Conservation (phyloP, 2,113 vertebrate genomes). For the Microtus pennsylvanicus region DNA sequence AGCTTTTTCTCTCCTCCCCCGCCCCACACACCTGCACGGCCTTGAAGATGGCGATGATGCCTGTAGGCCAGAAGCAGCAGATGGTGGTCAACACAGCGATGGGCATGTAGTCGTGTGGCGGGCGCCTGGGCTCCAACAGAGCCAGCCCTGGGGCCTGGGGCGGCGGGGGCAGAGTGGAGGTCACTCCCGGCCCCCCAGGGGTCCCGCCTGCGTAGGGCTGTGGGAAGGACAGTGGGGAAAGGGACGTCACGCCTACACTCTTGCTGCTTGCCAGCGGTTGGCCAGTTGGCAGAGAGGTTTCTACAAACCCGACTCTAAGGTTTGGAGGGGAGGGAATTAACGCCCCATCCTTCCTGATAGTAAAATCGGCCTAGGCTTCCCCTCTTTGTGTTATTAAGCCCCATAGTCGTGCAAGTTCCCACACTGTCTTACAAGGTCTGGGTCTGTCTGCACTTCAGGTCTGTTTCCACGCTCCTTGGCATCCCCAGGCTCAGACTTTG, state of each 20-base stretch:
- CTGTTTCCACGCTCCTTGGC: neutral
- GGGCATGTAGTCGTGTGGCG: slow-evolving; percentile 96
- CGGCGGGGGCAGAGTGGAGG: slow-evolving; percentile 89
- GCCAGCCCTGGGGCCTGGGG: slow-evolving; percentile 92
- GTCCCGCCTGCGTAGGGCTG: slow-evolving; percentile 81
- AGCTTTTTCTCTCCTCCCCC: too few species aligned
- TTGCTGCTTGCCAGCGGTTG: neutral
- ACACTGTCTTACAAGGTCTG: neutral
- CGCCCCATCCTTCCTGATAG: neutral
- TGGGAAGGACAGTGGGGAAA: neutral
- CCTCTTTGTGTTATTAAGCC: too few species aligned
- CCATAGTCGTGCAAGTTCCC: neutral
- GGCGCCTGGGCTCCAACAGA: slow-evolving; percentile 92
- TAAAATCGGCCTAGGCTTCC: neutral
- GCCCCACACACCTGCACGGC: slow-evolving; percentile 90
- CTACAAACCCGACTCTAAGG: neutral
- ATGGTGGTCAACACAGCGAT: slow-evolving; percentile 96
- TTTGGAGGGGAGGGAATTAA: neutral
- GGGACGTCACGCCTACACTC: neutral
- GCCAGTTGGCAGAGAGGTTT: neutral
- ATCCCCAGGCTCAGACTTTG: neutral
- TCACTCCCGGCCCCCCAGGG: slow-evolving; percentile 71
- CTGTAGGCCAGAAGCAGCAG: slow-evolving; percentile 97
- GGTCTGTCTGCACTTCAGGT: neutral
- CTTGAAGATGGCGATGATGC: slow-evolving; percentile 97